Conservation (phyloP, 2,797 vertebrate species). For the Melanotaenia boesemani region DNA sequence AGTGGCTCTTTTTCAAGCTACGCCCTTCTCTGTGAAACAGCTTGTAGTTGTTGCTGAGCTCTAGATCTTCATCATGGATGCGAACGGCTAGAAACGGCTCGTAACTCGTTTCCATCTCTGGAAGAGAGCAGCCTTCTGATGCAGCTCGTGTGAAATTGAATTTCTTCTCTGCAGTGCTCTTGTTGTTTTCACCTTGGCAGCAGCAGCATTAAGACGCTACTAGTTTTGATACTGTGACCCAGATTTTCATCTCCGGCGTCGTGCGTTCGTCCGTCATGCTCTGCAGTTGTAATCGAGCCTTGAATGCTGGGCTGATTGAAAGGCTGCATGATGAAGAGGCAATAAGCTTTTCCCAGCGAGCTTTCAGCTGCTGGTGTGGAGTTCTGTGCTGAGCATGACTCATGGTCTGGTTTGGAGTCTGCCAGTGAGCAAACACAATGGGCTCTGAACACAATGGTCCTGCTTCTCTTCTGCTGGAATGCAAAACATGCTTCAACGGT, state of each 20-base stretch:
- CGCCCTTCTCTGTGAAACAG: too few relatives aligned
- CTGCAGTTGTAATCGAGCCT: constrained; percentile 8
- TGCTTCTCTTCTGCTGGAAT: constrained; percentile 69
- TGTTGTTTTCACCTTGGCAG: constrained; percentile 20
- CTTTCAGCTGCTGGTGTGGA: constrained; percentile 49
- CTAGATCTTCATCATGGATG: too few relatives aligned
- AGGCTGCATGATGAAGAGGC: constrained; percentile 21
- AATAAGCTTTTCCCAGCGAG: constrained; percentile 49
- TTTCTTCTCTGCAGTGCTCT: constrained; percentile 42
- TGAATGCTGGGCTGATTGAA: constrained; percentile 30
- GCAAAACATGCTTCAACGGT: constrained; percentile 69
- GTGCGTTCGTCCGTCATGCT: constrained; percentile 4
- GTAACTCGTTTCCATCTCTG: too few relatives aligned
- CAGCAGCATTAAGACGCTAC: constrained; percentile 25
- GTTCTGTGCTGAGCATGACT: constrained; percentile 74
- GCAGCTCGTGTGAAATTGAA: constrained; percentile 45
- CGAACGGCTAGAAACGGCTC: too few relatives aligned
- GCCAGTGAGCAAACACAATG: constrained; percentile 78
- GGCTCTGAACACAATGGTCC: constrained; percentile 73
- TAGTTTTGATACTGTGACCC: constrained; percentile 21
- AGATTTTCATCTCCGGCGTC: constrained; percentile 37
- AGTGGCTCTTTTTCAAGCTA: too few relatives aligned
- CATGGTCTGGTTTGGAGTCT: constrained; percentile 75
- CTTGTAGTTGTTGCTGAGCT: too few relatives aligned
- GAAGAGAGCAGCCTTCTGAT: constrained; percentile 17